Evolutionary conservation across 2,113 vertebrate genomes (phyloP).

Genomic region (Paradoxurus hermaphroditus): DNA sequence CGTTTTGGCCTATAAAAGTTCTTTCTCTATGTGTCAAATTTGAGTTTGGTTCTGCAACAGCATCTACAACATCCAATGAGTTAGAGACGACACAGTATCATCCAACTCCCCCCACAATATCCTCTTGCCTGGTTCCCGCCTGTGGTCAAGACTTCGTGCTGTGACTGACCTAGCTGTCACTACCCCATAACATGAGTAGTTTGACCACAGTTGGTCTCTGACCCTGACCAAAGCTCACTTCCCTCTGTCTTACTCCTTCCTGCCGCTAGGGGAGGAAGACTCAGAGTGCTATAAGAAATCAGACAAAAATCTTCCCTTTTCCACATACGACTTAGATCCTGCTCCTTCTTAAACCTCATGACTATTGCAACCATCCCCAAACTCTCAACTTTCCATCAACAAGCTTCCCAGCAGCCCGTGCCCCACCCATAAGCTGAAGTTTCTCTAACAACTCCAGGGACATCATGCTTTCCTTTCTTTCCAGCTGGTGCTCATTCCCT

Average conservation of each 20-base stretch:
- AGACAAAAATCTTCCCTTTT: background rate
- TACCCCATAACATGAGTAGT: background rate
- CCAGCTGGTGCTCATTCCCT: background rate
- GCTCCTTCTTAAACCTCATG: background rate
- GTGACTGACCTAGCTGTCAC: background rate
- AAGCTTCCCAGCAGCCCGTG: background rate
- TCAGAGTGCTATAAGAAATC: background rate
- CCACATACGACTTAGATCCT: background rate
- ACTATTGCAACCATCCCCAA: background rate
- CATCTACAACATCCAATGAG: background rate
- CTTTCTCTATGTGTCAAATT: slow-evolving; percentile 16
- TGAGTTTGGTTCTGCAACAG: slow-evolving; percentile 8
- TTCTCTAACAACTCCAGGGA: background rate
- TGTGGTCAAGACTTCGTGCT: background rate
- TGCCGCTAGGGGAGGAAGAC: background rate
- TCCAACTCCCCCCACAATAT: background rate
- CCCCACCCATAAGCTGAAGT: background rate
- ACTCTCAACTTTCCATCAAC: background rate
- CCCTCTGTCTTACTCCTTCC: background rate
- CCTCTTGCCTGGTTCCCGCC: background rate
- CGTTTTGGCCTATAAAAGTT: slow-evolving; percentile 34
- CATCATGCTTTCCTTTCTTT: background rate
- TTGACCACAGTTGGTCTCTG: background rate
- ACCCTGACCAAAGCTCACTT: background rate
- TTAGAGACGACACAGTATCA: background rate